Evolutionary conservation across 2,113 vertebrate species (phyloP).

Genomic region (Rhagologus leucostigma): DNA sequence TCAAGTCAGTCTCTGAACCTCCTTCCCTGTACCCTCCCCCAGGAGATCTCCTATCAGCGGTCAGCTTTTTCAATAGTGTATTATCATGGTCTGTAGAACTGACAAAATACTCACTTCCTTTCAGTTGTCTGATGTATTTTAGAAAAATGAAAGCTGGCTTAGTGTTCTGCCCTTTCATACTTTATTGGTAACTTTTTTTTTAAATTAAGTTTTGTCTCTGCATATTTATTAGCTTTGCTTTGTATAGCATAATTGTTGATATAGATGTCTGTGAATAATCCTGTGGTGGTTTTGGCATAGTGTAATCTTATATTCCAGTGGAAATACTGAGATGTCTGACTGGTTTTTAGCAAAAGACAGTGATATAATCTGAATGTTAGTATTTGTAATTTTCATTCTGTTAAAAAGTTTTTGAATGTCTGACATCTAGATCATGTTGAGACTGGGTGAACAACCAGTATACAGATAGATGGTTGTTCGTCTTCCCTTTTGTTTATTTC

Average conservation of each 20-base stretch:
- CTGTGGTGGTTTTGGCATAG: not conserved
- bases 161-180: not conserved
- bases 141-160: not conserved
- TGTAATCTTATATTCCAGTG: not conserved
- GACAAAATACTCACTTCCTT: not conserved
- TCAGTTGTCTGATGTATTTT: not conserved
- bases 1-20: not conserved
- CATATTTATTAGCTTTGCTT: not conserved
- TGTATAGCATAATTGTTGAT: not conserved
- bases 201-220: not conserved
- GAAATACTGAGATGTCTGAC: not conserved
- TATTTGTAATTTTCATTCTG: not conserved
- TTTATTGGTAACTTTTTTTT: not conserved
- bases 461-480: not conserved
- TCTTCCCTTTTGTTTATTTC: constrained; percentile 11
- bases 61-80: not conserved
- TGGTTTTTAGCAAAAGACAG: not conserved
- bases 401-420: not conserved
- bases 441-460: not conserved
- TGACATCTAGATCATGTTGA: not conserved
- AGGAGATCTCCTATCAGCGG: not conserved
- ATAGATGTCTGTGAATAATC: not conserved
- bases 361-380: not conserved
- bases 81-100: not conserved
- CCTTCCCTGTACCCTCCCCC: not conserved